Conservation (phyloP, 2,113 vertebrate genomes). For the Struthio camelus region DNA sequence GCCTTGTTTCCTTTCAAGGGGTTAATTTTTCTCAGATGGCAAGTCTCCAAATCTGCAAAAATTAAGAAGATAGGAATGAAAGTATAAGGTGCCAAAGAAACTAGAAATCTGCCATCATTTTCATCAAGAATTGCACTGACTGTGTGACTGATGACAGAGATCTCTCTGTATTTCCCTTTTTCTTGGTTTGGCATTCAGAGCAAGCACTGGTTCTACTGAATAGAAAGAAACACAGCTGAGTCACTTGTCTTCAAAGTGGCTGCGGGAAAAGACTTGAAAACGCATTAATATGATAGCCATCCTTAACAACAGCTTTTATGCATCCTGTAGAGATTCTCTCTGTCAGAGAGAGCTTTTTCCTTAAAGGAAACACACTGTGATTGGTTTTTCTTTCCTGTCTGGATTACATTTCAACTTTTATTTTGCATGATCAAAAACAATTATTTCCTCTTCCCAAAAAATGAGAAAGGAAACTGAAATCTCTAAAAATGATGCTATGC, state of each 20-base stretch:
- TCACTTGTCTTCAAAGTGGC: conserved; percentile 46
- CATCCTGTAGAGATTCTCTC: not conserved
- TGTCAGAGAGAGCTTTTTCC: not conserved
- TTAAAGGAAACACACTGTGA: not conserved
- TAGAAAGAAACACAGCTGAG: conserved; percentile 39
- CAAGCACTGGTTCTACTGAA: conserved; percentile 28
- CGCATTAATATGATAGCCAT: not conserved
- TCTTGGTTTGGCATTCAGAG: conserved; percentile 54
- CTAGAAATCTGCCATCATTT: not conserved
- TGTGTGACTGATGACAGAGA: conserved; percentile 51
- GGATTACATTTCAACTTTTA: not conserved
- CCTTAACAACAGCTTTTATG: conserved; percentile 6
- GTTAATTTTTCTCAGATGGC: not conserved
- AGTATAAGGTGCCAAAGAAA: not conserved
- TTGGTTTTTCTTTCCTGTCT: not conserved
- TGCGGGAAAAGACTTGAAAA: conserved; percentile 31
- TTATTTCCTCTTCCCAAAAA: not conserved
- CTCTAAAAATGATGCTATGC: not conserved
- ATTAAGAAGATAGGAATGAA: not conserved
- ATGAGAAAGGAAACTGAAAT: not conserved
- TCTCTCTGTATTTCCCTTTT: conserved; percentile 18
- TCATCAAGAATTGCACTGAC: conserved; percentile 16
- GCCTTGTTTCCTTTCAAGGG: not conserved
- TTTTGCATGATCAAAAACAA: not conserved
- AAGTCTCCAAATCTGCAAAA: not conserved